A percentile compares a stretch with the other conserved stretches of the same genome.
Conservation (phyloP, 2,888 invertebrate genomes). For the Troides helena region DNA sequence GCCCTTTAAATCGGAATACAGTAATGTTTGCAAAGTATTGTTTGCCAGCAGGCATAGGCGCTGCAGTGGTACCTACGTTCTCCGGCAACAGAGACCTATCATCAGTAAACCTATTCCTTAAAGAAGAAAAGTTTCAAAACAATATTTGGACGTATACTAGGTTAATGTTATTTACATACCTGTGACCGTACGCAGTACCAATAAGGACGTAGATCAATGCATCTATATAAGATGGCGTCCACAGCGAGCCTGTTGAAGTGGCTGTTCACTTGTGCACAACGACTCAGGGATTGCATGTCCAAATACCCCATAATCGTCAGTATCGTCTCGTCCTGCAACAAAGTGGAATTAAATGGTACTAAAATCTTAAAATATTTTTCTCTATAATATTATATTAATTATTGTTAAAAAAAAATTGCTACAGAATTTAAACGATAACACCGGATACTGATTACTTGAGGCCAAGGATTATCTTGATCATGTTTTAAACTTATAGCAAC, state of each 20-base stretch:
- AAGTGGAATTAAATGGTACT: background rate
- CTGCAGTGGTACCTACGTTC: too few species aligned
- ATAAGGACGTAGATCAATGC: constrained; percentile 90
- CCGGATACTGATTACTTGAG: too few species aligned
- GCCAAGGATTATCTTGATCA: too few species aligned
- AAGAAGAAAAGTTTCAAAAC: background rate
- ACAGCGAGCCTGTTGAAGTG: constrained; percentile 86
- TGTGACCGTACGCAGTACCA: constrained; percentile 87
- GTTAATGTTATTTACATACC: constrained; percentile 42
- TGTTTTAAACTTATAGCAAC: too few species aligned
- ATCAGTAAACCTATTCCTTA: background rate
- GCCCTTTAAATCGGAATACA: too few species aligned
- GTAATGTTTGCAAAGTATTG: too few species aligned
- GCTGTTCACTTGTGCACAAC: constrained; percentile 86
- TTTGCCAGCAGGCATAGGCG: too few species aligned
- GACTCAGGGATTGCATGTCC: constrained; percentile 88
- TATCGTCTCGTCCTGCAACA: constrained; percentile 88
- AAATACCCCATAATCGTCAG: constrained; percentile 89
- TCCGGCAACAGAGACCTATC: too few species aligned
- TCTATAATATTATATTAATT: too few species aligned
- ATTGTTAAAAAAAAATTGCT: too few species aligned
- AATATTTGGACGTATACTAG: background rate
- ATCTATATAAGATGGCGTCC: constrained; percentile 88
- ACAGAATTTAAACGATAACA: too few species aligned
- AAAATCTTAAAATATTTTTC: background rate